Evolutionary conservation across 2,888 invertebrate genomes (phyloP), one percentile per base, ranked within the genome.

Genomic region (Gerris lacustris): DNA sequence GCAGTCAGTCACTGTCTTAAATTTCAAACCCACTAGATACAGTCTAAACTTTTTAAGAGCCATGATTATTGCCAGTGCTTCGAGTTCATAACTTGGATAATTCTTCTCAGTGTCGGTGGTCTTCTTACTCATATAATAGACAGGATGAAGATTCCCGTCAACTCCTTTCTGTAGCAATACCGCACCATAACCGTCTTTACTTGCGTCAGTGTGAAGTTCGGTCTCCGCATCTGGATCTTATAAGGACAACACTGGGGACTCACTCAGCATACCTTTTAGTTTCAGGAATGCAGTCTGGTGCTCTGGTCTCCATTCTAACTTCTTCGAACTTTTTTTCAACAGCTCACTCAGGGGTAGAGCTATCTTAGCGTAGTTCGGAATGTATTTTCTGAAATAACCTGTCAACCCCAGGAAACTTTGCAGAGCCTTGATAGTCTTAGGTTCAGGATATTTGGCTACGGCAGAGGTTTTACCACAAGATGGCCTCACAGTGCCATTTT

Each of bases 41-140:
- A 5, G 11, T 45, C 69, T 63, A 18, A 69, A 69, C 6, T 66
- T n/a, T 44, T 66, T 66, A 9, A 66, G 18, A 44, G 66, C 43
- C 44, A 66, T 64, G 4, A 2, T 44, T 44, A 69, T 66, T 5
- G 69, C 64, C n/a, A 66, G 31, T 6, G 66, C 44, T 44, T 69
- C 69, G 6, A 69, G 18, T 45, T 69, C 69, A 66, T 45, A 69
- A 44, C 69, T 69, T n/a, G 63, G 69, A 15, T 44, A 66, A 17
- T 44, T 43, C 0, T 44, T 5, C 44, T 69, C 69, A 45, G 44
- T 2, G 2, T 15, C 17, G 5, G 69, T 45, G 9, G 69, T 66
- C 66, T 31, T 17, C 31, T 44, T 66, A 55, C 66, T 69, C n/a
- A 69, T 66, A 18, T 45, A 69, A 45, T 44, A 66, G 11, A 66